Base-by-base conservation (phyloP, 2,113 vertebrate species). In the Pteruthius melanotis region DNA sequence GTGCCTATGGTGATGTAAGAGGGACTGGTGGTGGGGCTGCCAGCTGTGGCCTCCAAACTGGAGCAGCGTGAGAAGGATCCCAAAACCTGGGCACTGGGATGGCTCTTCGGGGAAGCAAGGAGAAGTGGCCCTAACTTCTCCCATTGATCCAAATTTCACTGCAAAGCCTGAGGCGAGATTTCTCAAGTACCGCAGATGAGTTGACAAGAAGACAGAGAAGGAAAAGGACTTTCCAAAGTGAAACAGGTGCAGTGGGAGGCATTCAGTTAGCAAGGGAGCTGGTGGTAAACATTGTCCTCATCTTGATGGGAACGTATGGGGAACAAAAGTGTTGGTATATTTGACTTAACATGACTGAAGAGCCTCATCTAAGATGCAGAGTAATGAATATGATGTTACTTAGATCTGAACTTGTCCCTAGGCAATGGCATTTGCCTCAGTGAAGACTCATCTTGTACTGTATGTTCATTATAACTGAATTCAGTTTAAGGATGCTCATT, bases 381-480 rank as follows among this genome's bases (percentile, higher is more conserved):
- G 33, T 80, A 92, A 83, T 65, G n/a, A 35, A 50, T 80, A 54
- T 83, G 78, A 86, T 95, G 72, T 88, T 92, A 82, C 71, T 93
- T 93, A 56, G 64, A 44, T 80, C 44, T 83, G 65, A 92, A 93
- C 64, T 86, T 93, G 76, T 91, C 92, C 76, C 56, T 71, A 75
- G 83, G 92, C 75, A 50, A 70, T 8, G 44, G 39, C 28, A 52
- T 89, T 93, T 91, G 59, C 71, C 54, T 95, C 66, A 59, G 71
- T 45, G 50, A 88, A 83, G 49, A 59, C 66, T 92, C 87, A 68
- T 94, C 64, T 96, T 78, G 17, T 81, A 40, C 15, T 82, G 44
- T 90, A 44, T 81, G 71, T 86, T 96, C 64, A 61, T 87, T 90
- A 75, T 19, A 94, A 68, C 71, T 57, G 79, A 89, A 53, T 89